A percentile compares a stretch with the other conserved stretches of the same genome.
These are phyloP conservation scores for Rosalia funebris DNA, from an alignment of 2,888 invertebrate genomes.

Conservation along the genomic window DNA sequence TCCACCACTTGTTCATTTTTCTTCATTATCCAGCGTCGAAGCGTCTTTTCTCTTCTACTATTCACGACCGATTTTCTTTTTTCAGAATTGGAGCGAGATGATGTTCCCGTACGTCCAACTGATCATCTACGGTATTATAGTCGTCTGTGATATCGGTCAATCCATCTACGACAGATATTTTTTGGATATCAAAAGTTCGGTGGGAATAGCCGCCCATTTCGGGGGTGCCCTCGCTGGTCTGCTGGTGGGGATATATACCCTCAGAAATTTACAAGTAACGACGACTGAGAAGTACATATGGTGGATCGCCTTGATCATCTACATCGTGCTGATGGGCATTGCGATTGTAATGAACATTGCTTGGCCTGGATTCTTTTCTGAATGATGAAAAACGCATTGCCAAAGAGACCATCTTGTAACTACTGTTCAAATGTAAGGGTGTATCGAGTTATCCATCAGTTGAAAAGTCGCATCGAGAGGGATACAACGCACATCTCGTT, in stretches of 20 bases:
- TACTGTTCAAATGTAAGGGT: too few relatives aligned
- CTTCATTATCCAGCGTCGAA: too few relatives aligned
- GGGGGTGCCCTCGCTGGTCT: constrained; percentile 88
- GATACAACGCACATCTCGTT: too few relatives aligned
- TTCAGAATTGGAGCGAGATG: constrained; percentile 96
- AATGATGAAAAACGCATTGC: not conserved
- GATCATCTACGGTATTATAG: constrained; percentile 80
- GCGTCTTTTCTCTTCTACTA: too few relatives aligned
- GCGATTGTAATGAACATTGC: constrained; percentile 45
- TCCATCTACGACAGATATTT: constrained; percentile 91
- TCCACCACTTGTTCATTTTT: too few relatives aligned
- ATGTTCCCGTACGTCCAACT: constrained; percentile 88
- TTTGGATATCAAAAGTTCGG: constrained; percentile 70
- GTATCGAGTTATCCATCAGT: too few relatives aligned
- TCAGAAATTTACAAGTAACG: constrained; percentile 71
- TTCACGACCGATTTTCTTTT: constrained; percentile 42
- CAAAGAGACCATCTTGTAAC: not conserved
- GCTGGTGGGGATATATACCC: constrained; percentile 72
- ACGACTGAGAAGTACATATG: constrained; percentile 71
- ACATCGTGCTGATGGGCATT: constrained; percentile 73
- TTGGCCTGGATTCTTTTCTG: constrained; percentile 21
- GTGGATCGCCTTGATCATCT: constrained; percentile 78
- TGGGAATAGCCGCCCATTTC: constrained; percentile 94
- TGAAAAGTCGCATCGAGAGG: too few relatives aligned
- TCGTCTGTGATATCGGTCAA: constrained; percentile 84